Evolutionary conservation across 2,113 vertebrate species (phyloP), one percentile per base, ranked within the genome.

Genomic region (Lota lota): DNA sequence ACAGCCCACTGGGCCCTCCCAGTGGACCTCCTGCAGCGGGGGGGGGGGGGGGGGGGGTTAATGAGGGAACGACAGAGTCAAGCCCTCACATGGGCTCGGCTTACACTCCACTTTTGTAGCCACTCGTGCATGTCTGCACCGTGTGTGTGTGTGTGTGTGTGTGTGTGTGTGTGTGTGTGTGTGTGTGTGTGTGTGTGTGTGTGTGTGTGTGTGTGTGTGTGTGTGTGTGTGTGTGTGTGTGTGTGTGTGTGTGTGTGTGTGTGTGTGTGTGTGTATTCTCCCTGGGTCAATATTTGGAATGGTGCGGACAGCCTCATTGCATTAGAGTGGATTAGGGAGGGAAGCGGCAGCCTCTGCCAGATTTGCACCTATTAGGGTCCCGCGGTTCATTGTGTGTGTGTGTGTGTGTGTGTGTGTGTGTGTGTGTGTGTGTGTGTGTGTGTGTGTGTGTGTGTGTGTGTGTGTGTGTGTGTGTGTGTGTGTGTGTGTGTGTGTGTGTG

Each of bases 261-360:
- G 77, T 60, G 73, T 69, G 76, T 71, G 72, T 78, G 73, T 74
- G 71, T 64, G 75, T 56, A 72, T 73, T 83, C 83, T 85, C 83
- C 84, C 81, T 90, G 74, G 87, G 90, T 92, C 90, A 93, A 92
- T 91, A 92, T 92, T 93, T 91, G 87, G 78, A 91, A 89, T 89
- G 77, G 89, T 80, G 86, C 83, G 84, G 85, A 90, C 83, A 86
- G 83, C 76, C 79, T 76, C 70, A 68, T 78, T 86, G 89, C 79
- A 89, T 90, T 87, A 88, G 82, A 77, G 81, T 84, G 87, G 89
- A 90, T 90, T 90, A 91, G 76, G 67, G 83, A 80, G 69, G 69
- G 83, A 76, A 71, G 78, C 79, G 70, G 77, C 81, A 50, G 83
- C 72, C 86, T 77, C 79, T 76, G 75, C 66, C 70, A 59, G 88